phyloP scores from a whole-genome alignment of 2,888 invertebrate genomes.

The Nemotelus nigrinus region DNA sequence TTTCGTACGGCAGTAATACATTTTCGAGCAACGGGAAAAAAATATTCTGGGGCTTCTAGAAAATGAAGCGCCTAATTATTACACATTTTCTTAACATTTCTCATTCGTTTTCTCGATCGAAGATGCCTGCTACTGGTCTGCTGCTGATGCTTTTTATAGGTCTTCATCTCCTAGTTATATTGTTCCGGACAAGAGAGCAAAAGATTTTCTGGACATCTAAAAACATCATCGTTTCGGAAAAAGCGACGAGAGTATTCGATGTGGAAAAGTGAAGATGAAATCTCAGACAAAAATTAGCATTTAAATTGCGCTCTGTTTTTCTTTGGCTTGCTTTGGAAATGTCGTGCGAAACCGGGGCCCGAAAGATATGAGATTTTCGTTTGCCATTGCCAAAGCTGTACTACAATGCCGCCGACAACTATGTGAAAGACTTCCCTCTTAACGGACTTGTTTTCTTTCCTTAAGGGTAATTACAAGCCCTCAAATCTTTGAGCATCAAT shows the following conservation, averaged over 20 bases:
- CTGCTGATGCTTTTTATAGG: slow-evolving; percentile 8
- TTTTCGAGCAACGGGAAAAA: no score
- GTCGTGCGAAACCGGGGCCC: background rate
- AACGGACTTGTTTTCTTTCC: slow-evolving; percentile 42
- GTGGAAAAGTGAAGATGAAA: slow-evolving; percentile 28
- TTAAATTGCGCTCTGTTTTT: slow-evolving; percentile 40
- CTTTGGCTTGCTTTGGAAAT: slow-evolving; percentile 25
- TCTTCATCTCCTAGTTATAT: slow-evolving; percentile 11
- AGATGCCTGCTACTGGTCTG: background rate
- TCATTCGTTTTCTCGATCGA: background rate
- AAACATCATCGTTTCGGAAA: slow-evolving; percentile 27
- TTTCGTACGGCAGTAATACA: no score
- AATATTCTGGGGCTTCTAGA: no score
- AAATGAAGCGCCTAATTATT: slow-evolving; percentile 38
- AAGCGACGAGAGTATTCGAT: background rate
- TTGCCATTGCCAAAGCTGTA: slow-evolving; percentile 4
- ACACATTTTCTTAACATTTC: slow-evolving; percentile 14
- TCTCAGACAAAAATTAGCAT: slow-evolving; percentile 45
- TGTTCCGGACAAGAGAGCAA: slow-evolving; percentile 20
- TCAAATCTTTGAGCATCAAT: slow-evolving; percentile 43
- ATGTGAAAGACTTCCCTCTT: slow-evolving; percentile 23
- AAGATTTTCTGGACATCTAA: slow-evolving; percentile 32
- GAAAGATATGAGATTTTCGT: background rate
- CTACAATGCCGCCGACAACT: slow-evolving; percentile 2
- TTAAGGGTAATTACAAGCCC: slow-evolving; percentile 44